Percentiles rank a stretch among this genome's conserved stretches.
phyloP scores from a whole-genome alignment of 2,797 vertebrate species.

The Acanthiza pusilla region DNA sequence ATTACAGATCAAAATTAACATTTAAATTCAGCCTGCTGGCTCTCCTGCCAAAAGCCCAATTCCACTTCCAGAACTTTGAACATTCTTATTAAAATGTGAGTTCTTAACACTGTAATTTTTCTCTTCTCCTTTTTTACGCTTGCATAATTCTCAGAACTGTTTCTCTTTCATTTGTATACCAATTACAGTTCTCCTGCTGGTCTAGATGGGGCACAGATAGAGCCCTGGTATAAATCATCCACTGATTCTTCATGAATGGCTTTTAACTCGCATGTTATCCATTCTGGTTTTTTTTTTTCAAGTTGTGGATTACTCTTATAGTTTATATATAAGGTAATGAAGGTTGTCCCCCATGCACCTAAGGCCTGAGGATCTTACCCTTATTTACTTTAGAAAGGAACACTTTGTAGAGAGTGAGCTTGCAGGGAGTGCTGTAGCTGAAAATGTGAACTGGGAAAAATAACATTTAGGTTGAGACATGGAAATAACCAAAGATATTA shows the following conservation, averaged over 20 bases:
- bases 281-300: background rate
- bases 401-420: background rate
- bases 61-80: background rate
- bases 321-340: background rate
- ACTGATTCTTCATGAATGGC: background rate
- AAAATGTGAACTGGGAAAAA: background rate
- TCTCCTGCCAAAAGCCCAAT: background rate
- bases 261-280: background rate
- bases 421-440: background rate
- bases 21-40: background rate
- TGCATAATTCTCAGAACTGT: background rate
- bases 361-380: background rate
- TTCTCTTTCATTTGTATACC: background rate
- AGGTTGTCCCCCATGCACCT: background rate
- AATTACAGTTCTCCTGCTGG: background rate
- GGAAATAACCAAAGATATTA: background rate
- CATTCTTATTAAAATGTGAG: background rate
- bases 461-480: background rate
- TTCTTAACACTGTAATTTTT: background rate
- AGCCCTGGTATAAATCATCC: background rate
- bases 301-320: background rate
- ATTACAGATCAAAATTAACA: slow-evolving; percentile 17
- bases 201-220: background rate
- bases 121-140: background rate
- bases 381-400: background rate